Conservation (phyloP, 2,113 vertebrate genomes). For the Parus major region DNA sequence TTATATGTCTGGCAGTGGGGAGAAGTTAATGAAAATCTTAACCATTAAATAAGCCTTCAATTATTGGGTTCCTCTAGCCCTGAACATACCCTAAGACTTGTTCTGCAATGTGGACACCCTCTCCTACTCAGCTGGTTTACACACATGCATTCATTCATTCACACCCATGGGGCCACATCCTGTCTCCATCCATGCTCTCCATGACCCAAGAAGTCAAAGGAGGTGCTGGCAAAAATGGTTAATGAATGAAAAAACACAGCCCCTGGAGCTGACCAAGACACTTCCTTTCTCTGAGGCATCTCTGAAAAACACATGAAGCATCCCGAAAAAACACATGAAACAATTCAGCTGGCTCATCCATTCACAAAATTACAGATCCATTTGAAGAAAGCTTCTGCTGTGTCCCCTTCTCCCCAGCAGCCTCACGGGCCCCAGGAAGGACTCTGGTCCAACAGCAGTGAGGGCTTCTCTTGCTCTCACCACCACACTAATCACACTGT, state of each 20-base stretch:
- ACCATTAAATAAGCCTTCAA: not conserved
- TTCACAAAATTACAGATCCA: not conserved
- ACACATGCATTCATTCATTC: not conserved
- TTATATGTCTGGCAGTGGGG: not conserved
- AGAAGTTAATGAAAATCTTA: not conserved
- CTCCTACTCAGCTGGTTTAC: not conserved
- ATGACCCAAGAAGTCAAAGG: not conserved
- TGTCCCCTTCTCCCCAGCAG: not conserved
- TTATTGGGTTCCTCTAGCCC: not conserved
- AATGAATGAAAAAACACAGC: not conserved
- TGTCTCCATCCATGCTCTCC: not conserved
- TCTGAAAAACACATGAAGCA: not conserved
- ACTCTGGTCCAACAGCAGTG: not conserved
- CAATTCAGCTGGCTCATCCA: not conserved
- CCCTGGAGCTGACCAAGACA: not conserved
- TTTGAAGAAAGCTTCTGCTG: not conserved
- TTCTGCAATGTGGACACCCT: not conserved
- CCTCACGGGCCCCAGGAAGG: not conserved
- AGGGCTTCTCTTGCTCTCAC: not conserved
- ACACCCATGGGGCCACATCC: not conserved
- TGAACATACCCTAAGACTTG: not conserved
- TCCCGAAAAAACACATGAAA: accelerated
- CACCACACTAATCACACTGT: not conserved
- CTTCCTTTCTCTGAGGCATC: not conserved
- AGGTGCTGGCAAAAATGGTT: not conserved